These are phyloP conservation scores for Habropoda laboriosa DNA, from an alignment of 1,140 invertebrate species.

Conservation along the genomic window DNA sequence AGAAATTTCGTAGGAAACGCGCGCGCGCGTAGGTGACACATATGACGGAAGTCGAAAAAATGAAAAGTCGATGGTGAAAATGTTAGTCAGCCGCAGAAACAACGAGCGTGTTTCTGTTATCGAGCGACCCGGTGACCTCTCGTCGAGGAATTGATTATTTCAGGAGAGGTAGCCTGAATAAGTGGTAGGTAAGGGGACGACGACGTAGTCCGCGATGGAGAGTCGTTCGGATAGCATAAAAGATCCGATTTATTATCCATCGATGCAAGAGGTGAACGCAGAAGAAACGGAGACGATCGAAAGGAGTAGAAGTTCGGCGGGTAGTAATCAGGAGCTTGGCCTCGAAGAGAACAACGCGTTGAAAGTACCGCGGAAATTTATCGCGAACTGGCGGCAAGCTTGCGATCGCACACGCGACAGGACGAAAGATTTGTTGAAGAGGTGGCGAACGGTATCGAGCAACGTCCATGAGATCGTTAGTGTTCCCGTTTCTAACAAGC, in stretches of 20 bases:
- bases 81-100: background rate
- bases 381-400: conserved; percentile 86
- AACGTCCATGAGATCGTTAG: conserved; percentile 71
- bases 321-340: conserved; percentile 68
- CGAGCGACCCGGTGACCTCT: conserved; percentile 70
- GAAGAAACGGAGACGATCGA: conserved; percentile 10
- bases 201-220: conserved; percentile 64
- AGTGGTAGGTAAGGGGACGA: conserved; percentile 16
- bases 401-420: conserved; percentile 87
- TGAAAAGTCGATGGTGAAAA: background rate
- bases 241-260: conserved; percentile 66
- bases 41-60: too few species aligned
- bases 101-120: conserved; percentile 49
- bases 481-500: conserved; percentile 54
- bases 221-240: conserved; percentile 68
- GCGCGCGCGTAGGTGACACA: too few species aligned
- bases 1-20: too few species aligned
- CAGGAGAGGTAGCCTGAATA: conserved; percentile 38
- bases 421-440: conserved; percentile 86
- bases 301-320: conserved; percentile 62
- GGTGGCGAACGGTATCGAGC: conserved; percentile 86
- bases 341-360: conserved; percentile 73
- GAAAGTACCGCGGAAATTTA: conserved; percentile 86
- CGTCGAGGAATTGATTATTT: conserved; percentile 67
- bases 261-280: conserved; percentile 43